phyloP scores from a whole-genome alignment of 2,888 invertebrate genomes.

The Isoperla grammatica region DNA sequence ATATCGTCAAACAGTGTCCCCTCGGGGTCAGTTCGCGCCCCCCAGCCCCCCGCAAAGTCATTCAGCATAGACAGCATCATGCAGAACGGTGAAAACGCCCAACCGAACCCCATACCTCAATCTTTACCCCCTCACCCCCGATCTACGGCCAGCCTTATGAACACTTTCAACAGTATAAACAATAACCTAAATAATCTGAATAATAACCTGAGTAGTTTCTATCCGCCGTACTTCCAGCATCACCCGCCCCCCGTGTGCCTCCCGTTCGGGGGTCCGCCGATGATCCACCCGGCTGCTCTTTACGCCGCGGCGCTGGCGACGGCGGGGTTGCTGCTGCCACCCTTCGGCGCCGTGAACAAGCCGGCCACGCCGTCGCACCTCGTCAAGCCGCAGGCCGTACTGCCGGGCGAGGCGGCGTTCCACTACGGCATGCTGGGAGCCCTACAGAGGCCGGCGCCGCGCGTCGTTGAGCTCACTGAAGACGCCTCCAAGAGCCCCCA shows the following conservation, averaged over 20 bases:
- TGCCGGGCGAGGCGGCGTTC: conserved; percentile 19
- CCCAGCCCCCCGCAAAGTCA: conserved; percentile 38
- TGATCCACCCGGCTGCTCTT: conserved; percentile 28
- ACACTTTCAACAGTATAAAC: conserved; percentile 5
- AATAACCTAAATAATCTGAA: too few species aligned
- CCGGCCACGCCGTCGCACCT: conserved; percentile 7
- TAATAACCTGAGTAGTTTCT: conserved; percentile 5
- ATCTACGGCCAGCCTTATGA: background rate
- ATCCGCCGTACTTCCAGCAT: conserved; percentile 22
- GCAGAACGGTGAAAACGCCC: conserved; percentile 31
- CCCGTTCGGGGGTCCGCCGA: conserved; percentile 13
- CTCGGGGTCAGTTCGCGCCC: conserved; percentile 38
- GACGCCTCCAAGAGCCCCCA: conserved; percentile 16
- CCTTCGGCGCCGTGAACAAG: conserved; percentile 12
- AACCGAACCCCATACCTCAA: conserved; percentile 18
- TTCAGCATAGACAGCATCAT: conserved; percentile 42
- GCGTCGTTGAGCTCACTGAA: conserved; percentile 2
- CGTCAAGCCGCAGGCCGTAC: conserved; percentile 25
- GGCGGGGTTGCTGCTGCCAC: conserved; percentile 29
- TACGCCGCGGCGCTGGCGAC: conserved; percentile 30
- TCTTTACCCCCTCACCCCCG: conserved; percentile 18
- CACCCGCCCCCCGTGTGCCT: conserved; percentile 27
- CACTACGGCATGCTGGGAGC: conserved; percentile 7
- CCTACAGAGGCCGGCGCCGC: conserved; percentile 9
- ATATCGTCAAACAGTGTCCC: conserved; percentile 10